These are phyloP conservation scores for Drosophila triauraria DNA, from an alignment of 1,140 invertebrate species.

Conservation along the genomic window DNA sequence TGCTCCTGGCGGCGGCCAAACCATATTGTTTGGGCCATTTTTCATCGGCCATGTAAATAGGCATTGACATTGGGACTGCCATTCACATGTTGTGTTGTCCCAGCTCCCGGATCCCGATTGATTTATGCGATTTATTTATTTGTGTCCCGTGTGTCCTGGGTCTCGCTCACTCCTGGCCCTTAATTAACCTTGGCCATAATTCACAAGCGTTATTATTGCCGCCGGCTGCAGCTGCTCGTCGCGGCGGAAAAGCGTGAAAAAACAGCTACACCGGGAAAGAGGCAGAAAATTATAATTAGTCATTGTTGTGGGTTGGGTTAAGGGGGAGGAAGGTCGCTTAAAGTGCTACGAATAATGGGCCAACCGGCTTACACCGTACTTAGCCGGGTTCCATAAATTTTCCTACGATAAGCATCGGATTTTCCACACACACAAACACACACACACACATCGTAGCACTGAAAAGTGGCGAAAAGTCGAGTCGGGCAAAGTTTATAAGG, in stretches of 20 bases:
- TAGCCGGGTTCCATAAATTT: slow-evolving; percentile 67
- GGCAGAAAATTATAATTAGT: slow-evolving; percentile 69
- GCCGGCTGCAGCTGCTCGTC: slow-evolving; percentile 42
- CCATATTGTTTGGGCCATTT: slow-evolving; percentile 62
- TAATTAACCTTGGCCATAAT: slow-evolving; percentile 66
- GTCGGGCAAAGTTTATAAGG: slow-evolving; percentile 70
- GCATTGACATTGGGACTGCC: slow-evolving; percentile 65
- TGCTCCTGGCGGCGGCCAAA: slow-evolving; percentile 19
- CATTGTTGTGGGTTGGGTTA: slow-evolving; percentile 37
- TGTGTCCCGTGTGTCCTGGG: neutral
- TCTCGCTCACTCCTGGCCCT: slow-evolving; percentile 35
- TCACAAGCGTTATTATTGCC: slow-evolving; percentile 54
- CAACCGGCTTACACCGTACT: slow-evolving; percentile 65
- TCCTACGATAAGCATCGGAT: slow-evolving; percentile 71
- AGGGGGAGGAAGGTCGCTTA: slow-evolving; percentile 16
- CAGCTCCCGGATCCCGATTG: slow-evolving; percentile 41
- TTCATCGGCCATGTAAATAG: slow-evolving; percentile 72
- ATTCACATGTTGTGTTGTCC: slow-evolving; percentile 66
- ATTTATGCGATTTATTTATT: slow-evolving; percentile 53
- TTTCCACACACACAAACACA: slow-evolving; percentile 17
- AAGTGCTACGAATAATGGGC: slow-evolving; percentile 50
- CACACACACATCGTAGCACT: neutral
- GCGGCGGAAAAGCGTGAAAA: slow-evolving; percentile 37
- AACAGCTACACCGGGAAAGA: slow-evolving; percentile 33
- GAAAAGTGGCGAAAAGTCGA: slow-evolving; percentile 60